Base-by-base conservation (phyloP, 2,113 vertebrate genomes). In the Myxocyprinus asiaticus region DNA sequence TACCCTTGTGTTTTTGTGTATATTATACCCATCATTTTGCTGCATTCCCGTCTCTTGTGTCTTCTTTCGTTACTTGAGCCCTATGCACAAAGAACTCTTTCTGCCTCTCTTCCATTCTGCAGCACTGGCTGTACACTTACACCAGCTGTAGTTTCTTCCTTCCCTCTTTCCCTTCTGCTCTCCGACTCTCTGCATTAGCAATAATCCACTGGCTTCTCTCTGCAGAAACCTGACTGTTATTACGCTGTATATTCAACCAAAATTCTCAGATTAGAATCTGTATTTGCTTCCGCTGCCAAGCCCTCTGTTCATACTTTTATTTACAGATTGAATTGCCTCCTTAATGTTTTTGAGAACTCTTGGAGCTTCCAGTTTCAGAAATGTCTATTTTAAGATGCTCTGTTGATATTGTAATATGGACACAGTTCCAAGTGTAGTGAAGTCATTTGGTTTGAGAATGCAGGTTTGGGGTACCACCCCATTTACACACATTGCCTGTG, bases 401-500 rank as follows among this genome's bases (percentile, higher is more conserved):
- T 91, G 88, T 90, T 91, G 86, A 91, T 92, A 91, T 91, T 88
- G 70, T 62, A 64, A 92, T 90, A 84, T 85, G 2, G 42, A 59
- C 3, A 76, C 79, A 75, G 82, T 77, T 87, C 86, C 88, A 88
- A 87, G 81, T 48, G 84, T 84, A 88, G 86, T 89, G 88, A 87
- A 90, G 90, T 91, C 87, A 91, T 91, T 91, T 88, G 87, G 86
- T 91, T 91, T 91, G 88, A 87, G 88, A 89, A 88, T 93, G 89
- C 91, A 88, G 89, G 91, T 76, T 82, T 84, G 76, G 74, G 4
- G 84, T 82, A 86, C 85, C 11, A 87, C 87, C 47, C 47, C 4
- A 7, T 48, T 48, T 48, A 48, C 3, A 7, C 9, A 33, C 22
- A 33, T 2, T 48, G 47, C 47, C 47, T 48, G 47, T 9, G 47